Percentiles rank a stretch among this genome's conserved stretches.
These are phyloP conservation scores for Neosilurus mollespiculum DNA, from an alignment of 2,797 vertebrate species.

Conservation along the genomic window DNA sequence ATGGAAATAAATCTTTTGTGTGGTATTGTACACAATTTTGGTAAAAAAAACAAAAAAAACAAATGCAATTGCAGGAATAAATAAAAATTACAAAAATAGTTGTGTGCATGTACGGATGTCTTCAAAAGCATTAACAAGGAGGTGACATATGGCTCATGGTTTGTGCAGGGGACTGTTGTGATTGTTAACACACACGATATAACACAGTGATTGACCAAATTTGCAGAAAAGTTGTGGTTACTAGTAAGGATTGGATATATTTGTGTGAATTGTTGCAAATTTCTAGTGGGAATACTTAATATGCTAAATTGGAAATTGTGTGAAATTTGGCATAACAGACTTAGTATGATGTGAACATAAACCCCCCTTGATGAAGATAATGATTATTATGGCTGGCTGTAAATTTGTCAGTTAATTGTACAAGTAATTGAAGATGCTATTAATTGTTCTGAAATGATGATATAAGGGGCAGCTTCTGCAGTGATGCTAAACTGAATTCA, in stretches of 20 bases:
- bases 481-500: slow-evolving; percentile 71
- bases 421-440: slow-evolving; percentile 71
- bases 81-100: too few species aligned
- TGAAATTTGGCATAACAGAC: slow-evolving; percentile 37
- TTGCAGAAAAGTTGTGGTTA: too few species aligned
- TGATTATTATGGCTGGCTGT: slow-evolving; percentile 62
- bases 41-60: not conserved
- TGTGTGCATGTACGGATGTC: too few species aligned
- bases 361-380: slow-evolving; percentile 57
- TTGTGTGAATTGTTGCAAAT: too few species aligned
- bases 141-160: too few species aligned
- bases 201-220: too few species aligned
- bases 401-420: slow-evolving; percentile 73
- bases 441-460: slow-evolving; percentile 74
- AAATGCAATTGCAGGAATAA: not conserved
- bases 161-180: too few species aligned
- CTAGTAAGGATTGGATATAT: too few species aligned
- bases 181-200: too few species aligned
- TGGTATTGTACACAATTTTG: too few species aligned
- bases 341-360: not conserved
- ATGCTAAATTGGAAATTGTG: slow-evolving; percentile 5
- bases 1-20: not conserved
- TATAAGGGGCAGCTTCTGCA: slow-evolving; percentile 62
- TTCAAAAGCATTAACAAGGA: too few species aligned
- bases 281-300: not conserved